Conservation (phyloP, 64 coral and sea anemone species). For the Pocillopora verrucosa region DNA sequence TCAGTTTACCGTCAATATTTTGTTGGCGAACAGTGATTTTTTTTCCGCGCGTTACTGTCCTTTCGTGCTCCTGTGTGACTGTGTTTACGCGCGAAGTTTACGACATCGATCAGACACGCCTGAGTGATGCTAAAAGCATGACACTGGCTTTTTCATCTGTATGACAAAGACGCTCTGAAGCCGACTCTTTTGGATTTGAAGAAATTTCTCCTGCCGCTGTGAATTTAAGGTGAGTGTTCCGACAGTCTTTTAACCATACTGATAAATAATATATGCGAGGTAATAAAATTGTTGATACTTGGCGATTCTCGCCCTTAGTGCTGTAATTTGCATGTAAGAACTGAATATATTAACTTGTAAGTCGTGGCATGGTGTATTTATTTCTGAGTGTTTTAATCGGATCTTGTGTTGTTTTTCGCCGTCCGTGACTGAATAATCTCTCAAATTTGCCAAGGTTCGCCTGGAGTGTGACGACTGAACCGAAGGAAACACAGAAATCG, state of each 20-base stretch:
- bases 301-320: not conserved
- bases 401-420: not conserved
- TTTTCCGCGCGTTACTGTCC: not conserved
- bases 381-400: conserved; percentile 15
- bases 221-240: conserved; percentile 6
- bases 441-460: not conserved
- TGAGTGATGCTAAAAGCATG: not conserved
- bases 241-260: conserved; percentile 3
- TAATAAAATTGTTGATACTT: conserved; percentile 42
- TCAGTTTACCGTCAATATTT: not conserved
- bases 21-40: not conserved
- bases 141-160: not conserved
- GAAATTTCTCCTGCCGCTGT: not conserved
- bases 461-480: not conserved
- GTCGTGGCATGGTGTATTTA: not conserved
- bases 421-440: not conserved
- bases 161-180: not conserved
- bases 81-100: conserved; percentile 2
- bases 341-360: conserved; percentile 35
- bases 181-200: not conserved
- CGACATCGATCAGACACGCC: not conserved
- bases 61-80: not conserved
- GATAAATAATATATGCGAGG: conserved; percentile 37
- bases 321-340: conserved; percentile 32
- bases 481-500: not conserved